phyloP scores from a whole-genome alignment of 1,140 invertebrate genomes.

The Cardiocondyla obscurior region DNA sequence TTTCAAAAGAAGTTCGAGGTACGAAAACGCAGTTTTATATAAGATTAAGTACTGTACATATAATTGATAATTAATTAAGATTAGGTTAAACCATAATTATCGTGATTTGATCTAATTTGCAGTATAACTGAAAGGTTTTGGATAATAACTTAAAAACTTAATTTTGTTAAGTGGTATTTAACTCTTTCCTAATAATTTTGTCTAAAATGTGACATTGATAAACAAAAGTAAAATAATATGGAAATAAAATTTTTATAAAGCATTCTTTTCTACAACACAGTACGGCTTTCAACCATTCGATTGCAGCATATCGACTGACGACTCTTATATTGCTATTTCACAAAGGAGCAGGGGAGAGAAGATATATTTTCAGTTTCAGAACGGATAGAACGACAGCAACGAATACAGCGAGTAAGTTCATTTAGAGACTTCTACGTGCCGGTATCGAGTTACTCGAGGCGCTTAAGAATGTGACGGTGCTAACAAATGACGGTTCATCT shows the following conservation, averaged over 20 bases:
- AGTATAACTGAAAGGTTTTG: not conserved
- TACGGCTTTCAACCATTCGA: not conserved
- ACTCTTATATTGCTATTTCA: conserved; percentile 3
- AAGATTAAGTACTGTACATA: too few relatives aligned
- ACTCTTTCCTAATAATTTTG: too few relatives aligned
- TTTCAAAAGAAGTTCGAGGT: not conserved
- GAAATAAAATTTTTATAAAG: not conserved
- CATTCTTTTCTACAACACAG: not conserved
- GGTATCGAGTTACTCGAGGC: conserved; percentile 46
- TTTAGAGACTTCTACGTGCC: conserved; percentile 30
- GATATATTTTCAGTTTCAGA: conserved; percentile 27
- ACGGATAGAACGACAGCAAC: not conserved
- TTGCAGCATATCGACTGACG: not conserved
- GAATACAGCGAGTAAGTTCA: conserved; percentile 23
- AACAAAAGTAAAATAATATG: not conserved
- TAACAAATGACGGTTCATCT: conserved; percentile 57
- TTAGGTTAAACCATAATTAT: too few relatives aligned
- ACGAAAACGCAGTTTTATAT: too few relatives aligned
- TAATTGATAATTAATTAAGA: not conserved
- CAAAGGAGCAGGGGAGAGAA: not conserved
- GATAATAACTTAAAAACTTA: not conserved
- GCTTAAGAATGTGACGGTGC: conserved; percentile 50
- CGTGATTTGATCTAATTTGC: not conserved
- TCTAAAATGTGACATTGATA: too few relatives aligned
- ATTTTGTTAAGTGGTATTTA: too few relatives aligned